These are phyloP conservation scores for Sarcophilus harrisii DNA, from an alignment of 2,797 vertebrate genomes.

Conservation along the genomic window DNA sequence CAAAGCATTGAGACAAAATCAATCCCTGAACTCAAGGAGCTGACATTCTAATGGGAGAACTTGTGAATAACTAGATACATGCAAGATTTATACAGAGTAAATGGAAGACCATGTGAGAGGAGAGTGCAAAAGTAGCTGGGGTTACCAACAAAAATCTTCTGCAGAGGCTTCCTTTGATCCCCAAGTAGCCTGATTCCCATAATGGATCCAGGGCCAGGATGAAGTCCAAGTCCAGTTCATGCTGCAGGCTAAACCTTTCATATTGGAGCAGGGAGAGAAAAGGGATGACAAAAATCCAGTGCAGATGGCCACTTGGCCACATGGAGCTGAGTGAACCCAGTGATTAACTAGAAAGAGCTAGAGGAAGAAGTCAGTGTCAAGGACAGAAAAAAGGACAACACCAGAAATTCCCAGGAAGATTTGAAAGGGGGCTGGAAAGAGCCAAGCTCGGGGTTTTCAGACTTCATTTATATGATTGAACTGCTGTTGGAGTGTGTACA, in stretches of 20 bases:
- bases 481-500: background rate
- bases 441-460: background rate
- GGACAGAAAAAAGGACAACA: background rate
- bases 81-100: background rate
- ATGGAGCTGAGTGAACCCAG: background rate
- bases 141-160: background rate
- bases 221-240: background rate
- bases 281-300: background rate
- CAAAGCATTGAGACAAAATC: background rate
- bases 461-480: background rate
- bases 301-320: background rate
- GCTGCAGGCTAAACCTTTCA: background rate
- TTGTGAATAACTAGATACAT: background rate
- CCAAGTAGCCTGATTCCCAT: background rate
- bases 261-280: background rate
- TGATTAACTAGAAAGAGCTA: background rate
- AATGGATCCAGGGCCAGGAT: background rate
- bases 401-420: background rate
- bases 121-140: background rate
- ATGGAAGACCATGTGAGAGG: background rate
- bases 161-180: background rate
- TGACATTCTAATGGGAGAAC: background rate
- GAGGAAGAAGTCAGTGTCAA: background rate
- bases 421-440: background rate
- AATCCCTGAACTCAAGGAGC: background rate